Conservation (phyloP, 2,113 vertebrate species). For the Oriolus oriolus region DNA sequence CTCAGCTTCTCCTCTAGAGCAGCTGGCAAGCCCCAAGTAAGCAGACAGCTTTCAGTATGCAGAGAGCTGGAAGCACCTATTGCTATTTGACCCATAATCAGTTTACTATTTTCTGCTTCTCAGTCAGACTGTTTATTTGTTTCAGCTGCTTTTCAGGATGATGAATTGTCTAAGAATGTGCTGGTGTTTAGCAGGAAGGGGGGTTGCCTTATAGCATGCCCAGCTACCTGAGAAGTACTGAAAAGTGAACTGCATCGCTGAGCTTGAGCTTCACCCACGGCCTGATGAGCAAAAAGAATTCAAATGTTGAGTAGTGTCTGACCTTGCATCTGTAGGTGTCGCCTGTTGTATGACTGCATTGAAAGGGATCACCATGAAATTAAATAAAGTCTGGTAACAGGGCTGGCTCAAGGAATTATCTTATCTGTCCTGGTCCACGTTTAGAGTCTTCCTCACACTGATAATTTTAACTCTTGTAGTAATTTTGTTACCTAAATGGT, state of each 20-base stretch:
- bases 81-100: slow-evolving; percentile 15
- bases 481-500: not conserved
- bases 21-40: not conserved
- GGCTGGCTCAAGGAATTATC: not conserved
- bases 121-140: slow-evolving; percentile 40
- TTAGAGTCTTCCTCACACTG: not conserved
- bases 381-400: not conserved
- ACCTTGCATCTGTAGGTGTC: not conserved
- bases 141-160: slow-evolving; percentile 60
- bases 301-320: not conserved
- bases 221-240: not conserved
- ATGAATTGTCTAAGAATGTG: slow-evolving; percentile 66
- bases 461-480: not conserved
- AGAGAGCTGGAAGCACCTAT: not conserved
- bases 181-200: slow-evolving; percentile 11
- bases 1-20: not conserved
- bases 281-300: not conserved
- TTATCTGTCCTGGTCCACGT: accelerated
- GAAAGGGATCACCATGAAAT: not conserved
- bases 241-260: not conserved
- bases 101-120: slow-evolving; percentile 57
- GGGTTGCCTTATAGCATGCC: not conserved
- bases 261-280: not conserved
- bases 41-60: not conserved
- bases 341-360: not conserved